These are phyloP conservation scores for Vimba vimba DNA, from an alignment of 2,113 vertebrate genomes.

Conservation along the genomic window DNA sequence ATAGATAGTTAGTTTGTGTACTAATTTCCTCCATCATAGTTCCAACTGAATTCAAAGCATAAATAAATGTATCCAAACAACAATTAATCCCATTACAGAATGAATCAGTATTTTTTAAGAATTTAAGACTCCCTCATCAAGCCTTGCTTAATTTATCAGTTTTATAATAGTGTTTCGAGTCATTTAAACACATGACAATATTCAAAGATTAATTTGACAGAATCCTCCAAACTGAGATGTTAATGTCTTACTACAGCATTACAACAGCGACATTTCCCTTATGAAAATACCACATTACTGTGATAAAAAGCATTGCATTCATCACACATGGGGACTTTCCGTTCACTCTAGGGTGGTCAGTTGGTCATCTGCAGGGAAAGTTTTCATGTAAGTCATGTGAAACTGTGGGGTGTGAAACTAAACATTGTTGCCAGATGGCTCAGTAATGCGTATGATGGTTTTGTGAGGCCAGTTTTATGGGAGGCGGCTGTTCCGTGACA, in stretches of 20 bases:
- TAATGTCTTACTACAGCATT: not conserved
- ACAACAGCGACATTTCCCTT: not conserved
- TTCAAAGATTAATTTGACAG: not conserved
- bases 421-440: slow-evolving; percentile 29
- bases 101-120: not conserved
- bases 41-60: not conserved
- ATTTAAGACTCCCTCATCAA: not conserved
- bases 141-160: not conserved
- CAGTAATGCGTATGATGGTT: slow-evolving; percentile 14
- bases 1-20: too few relatives aligned
- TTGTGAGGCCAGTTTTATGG: slow-evolving; percentile 33
- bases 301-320: not conserved
- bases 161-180: not conserved
- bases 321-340: not conserved
- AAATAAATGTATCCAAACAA: not conserved
- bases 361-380: not conserved
- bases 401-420: not conserved
- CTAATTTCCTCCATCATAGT: not conserved
- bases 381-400: slow-evolving; percentile 2
- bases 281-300: not conserved
- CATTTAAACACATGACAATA: not conserved
- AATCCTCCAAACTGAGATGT: not conserved
- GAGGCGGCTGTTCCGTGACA: slow-evolving; percentile 27
- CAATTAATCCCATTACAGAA: not conserved
- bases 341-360: not conserved